Base-by-base conservation (phyloP, 2,797 vertebrate genomes). In the Sebastes hopkinsi region DNA sequence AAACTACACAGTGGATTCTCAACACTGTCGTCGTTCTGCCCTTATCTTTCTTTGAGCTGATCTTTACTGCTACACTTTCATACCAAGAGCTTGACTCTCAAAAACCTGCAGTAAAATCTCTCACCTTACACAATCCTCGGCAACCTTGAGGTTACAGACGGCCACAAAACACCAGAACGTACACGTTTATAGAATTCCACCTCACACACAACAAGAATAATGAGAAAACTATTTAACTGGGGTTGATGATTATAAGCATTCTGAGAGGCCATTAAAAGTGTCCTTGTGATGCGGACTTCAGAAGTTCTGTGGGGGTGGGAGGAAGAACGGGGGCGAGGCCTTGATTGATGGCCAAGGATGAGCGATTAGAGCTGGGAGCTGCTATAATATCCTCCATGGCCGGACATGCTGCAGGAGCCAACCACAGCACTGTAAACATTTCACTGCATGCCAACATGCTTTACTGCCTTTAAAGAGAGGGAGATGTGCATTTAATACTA, bases 291-390 rank as follows among this genome's bases (percentile, higher is more conserved):
- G 69, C 62, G 9, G 84, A 80, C 82, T 72, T 80, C 42, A 73
- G 79, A 84, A 75, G 34, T 87, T 82, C 70, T 79, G 74, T 64
- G 46, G 52, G 11, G 64, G 76, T 61, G 76, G 66, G 75, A 70
- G 67, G 81, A 81, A 74, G 68, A 59, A 38, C 76, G 58, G 34
- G 74, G 80, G 70, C 25, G 4, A 80, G 59, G 61, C 32, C 32
- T 79, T 85, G 91, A 94, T 87, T 92, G 92, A 95, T 94, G 84
- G 86, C 67, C 82, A 74, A 82, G 81, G 84, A 93, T 90, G 89
- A 93, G 83, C 79, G 87, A 91, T 94, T 86, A 89, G 86, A 87
- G 72, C 75, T 81, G 70, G 60, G 77, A 85, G 83, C 75, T 79
- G 73, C 82, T 81, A 87, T 86, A 91, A 92, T 92, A 86, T 90